Percentiles rank a stretch among this genome's conserved stretches.
These are phyloP conservation scores for Mareca strepera DNA, from an alignment of 2,797 vertebrate species.

Conservation along the genomic window DNA sequence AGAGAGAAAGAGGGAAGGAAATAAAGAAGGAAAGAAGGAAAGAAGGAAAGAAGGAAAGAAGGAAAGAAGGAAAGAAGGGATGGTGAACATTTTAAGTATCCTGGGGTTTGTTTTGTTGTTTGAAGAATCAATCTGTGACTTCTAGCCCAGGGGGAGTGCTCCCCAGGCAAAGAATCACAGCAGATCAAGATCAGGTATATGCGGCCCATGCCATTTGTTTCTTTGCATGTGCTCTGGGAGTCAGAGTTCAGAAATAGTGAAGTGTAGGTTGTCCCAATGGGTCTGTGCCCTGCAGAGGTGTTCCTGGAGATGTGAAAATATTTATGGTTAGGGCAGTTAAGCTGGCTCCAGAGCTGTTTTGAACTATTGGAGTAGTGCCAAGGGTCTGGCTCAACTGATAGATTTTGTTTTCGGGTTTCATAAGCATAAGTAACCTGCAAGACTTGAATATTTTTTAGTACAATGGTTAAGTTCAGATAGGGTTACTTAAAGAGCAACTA, in stretches of 20 bases:
- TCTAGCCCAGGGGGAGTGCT: not conserved
- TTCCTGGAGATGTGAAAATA: constrained; percentile 35
- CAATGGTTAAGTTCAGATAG: constrained; percentile 22
- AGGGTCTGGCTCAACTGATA: constrained; percentile 57
- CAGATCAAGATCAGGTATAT: not conserved
- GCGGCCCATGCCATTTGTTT: not conserved
- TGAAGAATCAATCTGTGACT: not conserved
- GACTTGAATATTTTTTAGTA: constrained; percentile 7
- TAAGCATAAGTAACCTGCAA: constrained; percentile 20
- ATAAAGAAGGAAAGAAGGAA: not conserved
- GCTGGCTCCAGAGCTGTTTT: constrained; percentile 31
- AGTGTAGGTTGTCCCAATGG: not conserved
- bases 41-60: not conserved
- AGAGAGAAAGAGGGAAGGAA: too few relatives aligned
- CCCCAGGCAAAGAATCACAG: not conserved
- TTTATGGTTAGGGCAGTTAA: constrained; percentile 29
- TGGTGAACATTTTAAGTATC: not conserved
- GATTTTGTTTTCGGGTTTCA: constrained; percentile 57
- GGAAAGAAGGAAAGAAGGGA: not conserved
- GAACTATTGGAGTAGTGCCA: constrained; percentile 23
- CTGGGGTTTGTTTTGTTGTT: not conserved
- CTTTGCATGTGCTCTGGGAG: not conserved
- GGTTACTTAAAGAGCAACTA: constrained; percentile 13
- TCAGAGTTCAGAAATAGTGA: not conserved
- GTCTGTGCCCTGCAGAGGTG: not conserved